Evolutionary conservation across 2,888 invertebrate species (phyloP).

Genomic region (Geotrupes spiniger): DNA sequence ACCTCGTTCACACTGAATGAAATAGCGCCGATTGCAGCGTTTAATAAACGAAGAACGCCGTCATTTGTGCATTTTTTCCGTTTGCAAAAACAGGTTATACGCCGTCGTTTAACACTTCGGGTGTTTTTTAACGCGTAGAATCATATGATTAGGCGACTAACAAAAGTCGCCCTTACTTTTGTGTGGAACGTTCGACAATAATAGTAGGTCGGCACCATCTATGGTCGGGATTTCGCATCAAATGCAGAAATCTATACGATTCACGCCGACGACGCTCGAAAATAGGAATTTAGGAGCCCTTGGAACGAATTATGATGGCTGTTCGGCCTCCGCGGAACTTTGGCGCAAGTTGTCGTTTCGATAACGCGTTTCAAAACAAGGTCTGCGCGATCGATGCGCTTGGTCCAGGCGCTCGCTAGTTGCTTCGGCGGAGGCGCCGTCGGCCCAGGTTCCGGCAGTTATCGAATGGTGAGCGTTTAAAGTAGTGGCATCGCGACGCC

Average conservation of each 20-base stretch:
- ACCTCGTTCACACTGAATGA: conserved; percentile 44
- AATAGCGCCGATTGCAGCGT: conserved; percentile 16
- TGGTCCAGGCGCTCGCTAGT: conserved; percentile 49
- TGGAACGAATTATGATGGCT: too few species aligned
- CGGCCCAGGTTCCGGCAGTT: conserved; percentile 37
- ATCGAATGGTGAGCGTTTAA: conserved; percentile 17
- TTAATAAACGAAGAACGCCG: not conserved
- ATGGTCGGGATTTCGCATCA: too few species aligned
- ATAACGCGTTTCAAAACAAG: too few species aligned
- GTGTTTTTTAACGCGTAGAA: conserved; percentile 8
- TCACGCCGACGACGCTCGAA: too few species aligned
- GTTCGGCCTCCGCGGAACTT: too few species aligned
- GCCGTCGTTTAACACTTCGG: too few species aligned
- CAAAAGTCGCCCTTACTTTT: conserved; percentile 16
- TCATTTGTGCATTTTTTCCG: conserved; percentile 7
- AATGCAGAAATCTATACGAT: too few species aligned
- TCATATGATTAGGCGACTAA: conserved; percentile 20
- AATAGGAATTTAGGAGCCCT: too few species aligned
- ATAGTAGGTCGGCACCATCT: too few species aligned
- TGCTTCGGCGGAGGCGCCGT: conserved; percentile 41
- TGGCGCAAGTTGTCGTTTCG: too few species aligned
- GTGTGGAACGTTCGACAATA: too few species aligned
- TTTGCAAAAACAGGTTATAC: not conserved
- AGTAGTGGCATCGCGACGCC: conserved; percentile 27
- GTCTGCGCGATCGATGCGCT: conserved; percentile 42